A percentile compares a stretch with the other conserved stretches of the same genome.
Evolutionary conservation across 2,113 vertebrate species (phyloP).

Genomic region (Podiceps cristatus): DNA sequence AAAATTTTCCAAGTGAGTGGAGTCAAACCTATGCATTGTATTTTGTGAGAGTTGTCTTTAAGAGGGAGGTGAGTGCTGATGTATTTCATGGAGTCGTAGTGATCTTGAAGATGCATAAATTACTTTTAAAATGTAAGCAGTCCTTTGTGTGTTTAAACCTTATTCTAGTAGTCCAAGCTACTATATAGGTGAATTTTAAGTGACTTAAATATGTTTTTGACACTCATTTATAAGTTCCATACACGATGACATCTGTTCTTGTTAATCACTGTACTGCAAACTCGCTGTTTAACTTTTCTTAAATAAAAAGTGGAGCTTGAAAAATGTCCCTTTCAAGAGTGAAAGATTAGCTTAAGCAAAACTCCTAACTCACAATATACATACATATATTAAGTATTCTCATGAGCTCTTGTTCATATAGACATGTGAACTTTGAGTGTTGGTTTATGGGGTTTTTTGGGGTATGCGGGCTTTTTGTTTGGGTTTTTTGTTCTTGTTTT

Average conservation of each 20-base stretch:
- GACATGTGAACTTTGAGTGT: not conserved
- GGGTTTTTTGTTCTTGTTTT: not conserved
- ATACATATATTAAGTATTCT: not conserved
- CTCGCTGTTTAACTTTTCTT: not conserved
- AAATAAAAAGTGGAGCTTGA: not conserved
- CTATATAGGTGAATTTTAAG: not conserved
- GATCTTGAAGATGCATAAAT: not conserved
- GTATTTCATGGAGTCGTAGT: not conserved
- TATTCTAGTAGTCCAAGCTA: not conserved
- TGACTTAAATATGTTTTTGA: not conserved
- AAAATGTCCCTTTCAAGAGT: not conserved
- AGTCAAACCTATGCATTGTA: not conserved
- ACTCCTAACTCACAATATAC: not conserved
- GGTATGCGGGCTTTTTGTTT: not conserved
- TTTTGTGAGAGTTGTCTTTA: not conserved
- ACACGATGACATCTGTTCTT: not conserved
- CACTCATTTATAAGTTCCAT: not conserved
- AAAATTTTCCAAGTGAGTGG: not conserved
- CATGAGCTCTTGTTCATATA: not conserved
- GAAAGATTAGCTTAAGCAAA: not conserved
- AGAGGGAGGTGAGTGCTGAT: not conserved
- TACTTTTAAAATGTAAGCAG: not conserved
- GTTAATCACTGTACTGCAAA: not conserved
- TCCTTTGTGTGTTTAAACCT: not conserved
- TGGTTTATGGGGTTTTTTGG: not conserved